These are phyloP conservation scores for Rhagoletis zephyria DNA, from an alignment of 1,140 invertebrate genomes.

Conservation along the genomic window DNA sequence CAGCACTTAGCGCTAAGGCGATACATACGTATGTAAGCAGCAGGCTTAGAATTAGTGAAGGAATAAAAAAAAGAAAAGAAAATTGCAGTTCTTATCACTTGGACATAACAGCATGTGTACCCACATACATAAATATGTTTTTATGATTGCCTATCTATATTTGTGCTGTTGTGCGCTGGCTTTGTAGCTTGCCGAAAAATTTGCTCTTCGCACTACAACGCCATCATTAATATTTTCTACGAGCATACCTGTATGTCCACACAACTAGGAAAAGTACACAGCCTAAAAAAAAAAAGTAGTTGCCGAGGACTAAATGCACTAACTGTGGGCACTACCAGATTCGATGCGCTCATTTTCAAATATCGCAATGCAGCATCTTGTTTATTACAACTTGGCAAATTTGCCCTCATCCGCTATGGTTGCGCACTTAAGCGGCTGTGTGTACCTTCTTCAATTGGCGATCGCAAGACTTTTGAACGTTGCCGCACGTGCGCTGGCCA, in stretches of 20 bases:
- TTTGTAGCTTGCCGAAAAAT: constrained; percentile 26
- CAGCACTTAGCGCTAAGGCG: constrained; percentile 37
- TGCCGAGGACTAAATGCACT: not conserved
- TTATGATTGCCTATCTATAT: constrained; percentile 29
- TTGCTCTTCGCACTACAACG: constrained; percentile 19
- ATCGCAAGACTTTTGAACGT: constrained; percentile 16
- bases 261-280: no score
- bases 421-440: not conserved
- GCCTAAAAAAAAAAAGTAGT: no score
- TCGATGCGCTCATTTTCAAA: constrained; percentile 42
- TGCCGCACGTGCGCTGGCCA: constrained; percentile 9
- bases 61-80: no score
- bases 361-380: constrained; percentile 40
- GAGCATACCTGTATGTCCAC: not conserved
- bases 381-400: constrained; percentile 46
- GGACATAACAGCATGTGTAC: not conserved
- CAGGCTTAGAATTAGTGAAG: no score
- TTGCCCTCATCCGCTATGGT: not conserved
- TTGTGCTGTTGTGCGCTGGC: not conserved
- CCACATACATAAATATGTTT: not conserved
- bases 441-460: not conserved
- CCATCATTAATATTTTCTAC: constrained; percentile 25
- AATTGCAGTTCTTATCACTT: not conserved
- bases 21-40: not conserved
- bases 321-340: not conserved